Base-by-base conservation (phyloP, 2,113 vertebrate genomes). In the Callithrix jacchus region DNA sequence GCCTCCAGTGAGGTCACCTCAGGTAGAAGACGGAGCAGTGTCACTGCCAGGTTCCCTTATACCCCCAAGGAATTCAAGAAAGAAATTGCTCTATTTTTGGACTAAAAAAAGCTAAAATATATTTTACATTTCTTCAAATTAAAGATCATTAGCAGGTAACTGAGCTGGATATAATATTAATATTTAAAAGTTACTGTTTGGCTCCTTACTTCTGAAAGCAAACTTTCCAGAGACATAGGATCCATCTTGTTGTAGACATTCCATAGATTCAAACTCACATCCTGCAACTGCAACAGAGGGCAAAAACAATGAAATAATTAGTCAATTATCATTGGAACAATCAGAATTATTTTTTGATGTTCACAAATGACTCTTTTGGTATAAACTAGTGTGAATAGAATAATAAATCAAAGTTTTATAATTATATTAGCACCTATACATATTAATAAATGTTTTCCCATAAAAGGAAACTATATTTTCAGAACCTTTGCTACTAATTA, bases 231-330 rank as follows among this genome's bases (percentile, higher is more conserved):
- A 94, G 99, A 99, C 96, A 99, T 97, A 2, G 99, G 99, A 98
- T 99, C 99, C 96, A 99, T 99, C 97, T 98, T 99, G 98, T 98
- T 99, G 98, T 99, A 99, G 4, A 99, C 98, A 95, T 98, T 99
- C 99, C 99, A 99, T 25, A 99, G 98, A 95, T 98, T 99, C 97
- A 99, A 98, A 56, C 99, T 99, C 97, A 99, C 99, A 97, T 99
- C 99, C 98, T 99, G 99, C 11, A 99, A 94, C 99, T 99, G 98
- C 0, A 98, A 98, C 27, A 97, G 97, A 96, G 52, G 4, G 45
- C 18, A 52, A 89, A 95, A 92, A 54, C 76, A 92, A 0, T 0
- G 0, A 92, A 95, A 94, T 30, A 91, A 94, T 32, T 82, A 56
- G 25, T 93, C 45, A 85, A 4, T 73, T 73, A 87, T 89, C n/a